Evolutionary conservation across 2,797 vertebrate genomes (phyloP), one percentile per base, ranked within the genome.

Genomic region (Mus minutoides): DNA sequence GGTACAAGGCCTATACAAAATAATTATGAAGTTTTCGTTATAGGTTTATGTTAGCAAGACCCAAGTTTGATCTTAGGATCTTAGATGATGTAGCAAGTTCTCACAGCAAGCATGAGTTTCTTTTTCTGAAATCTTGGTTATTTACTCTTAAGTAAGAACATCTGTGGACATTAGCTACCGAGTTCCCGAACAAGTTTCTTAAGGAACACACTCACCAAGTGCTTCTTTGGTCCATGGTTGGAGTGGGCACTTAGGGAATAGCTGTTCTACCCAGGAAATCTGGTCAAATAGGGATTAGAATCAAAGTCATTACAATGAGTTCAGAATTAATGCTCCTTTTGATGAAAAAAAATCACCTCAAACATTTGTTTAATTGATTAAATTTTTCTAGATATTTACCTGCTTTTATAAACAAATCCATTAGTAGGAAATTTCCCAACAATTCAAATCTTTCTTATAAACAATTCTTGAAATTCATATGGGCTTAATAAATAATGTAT

Each of bases 401-500:
- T 79, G 62, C 11, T 93, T 95, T 96, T 93, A 76, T 93, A 93
- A 97, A 92, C 82, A 97, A 94, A 93, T 95, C 21, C 46, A 92
- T 87, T 76, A 84, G 52, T 94, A 90, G 43, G 46, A 95, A 79
- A 4, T 40, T 97, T 96, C 90, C 58, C 95, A 97, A 92, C 76
- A 58, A 96, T 94, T 95, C 56, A 97, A 93, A 73, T 29, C 34
- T 52, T 95, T 95, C 88, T 97, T 86, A 96, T 96, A 97, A 97
- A 96, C 86, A 86, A 91, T 90, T 22, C 62, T 95, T 89, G 90
- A 92, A 96, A 96, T 96, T 87, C 94, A 97, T 95, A 89, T 95
- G 95, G 69, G 62, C 88, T 97, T 97, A 96, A 96, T 96, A 97
- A 97, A 94, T 96, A 88, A 77, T 93, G 43, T 80, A 96, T 97